Percentiles rank a stretch among this genome's conserved stretches.
Conservation (phyloP, 2,113 vertebrate genomes). For the Muscicapa adusta region DNA sequence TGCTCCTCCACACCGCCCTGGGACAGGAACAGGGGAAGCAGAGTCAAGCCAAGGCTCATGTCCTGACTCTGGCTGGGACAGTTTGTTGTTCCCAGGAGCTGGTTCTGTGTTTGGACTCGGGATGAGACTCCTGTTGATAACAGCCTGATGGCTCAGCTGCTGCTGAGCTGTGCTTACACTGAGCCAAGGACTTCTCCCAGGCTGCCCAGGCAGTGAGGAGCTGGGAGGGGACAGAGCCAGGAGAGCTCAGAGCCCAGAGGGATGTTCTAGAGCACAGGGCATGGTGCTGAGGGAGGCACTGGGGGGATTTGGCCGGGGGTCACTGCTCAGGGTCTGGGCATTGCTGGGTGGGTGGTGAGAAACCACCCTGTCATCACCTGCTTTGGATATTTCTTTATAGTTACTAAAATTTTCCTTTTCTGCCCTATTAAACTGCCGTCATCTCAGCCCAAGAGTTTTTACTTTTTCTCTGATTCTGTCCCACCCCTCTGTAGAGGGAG, state of each 20-base stretch:
- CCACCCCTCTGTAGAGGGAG: not conserved
- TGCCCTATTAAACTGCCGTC: not conserved
- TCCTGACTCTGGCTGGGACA: not conserved
- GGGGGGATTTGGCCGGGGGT: not conserved
- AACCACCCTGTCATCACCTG: not conserved
- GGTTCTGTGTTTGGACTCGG: not conserved
- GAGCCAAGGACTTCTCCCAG: not conserved
- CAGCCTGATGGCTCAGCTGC: not conserved
- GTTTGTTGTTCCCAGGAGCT: not conserved
- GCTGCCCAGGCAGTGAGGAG: not conserved
- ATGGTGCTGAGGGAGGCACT: fast-evolving
- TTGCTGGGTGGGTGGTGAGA: not conserved
- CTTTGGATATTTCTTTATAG: not conserved
- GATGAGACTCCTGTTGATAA: not conserved
- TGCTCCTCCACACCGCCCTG: not conserved
- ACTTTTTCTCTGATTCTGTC: not conserved
- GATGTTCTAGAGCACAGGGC: not conserved
- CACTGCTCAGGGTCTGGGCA: not conserved
- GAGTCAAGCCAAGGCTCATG: no score
- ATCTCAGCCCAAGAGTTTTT: not conserved
- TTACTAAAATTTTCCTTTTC: not conserved
- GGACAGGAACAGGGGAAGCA: not conserved
- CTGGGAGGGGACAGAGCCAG: not conserved
- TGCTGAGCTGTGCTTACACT: not conserved
- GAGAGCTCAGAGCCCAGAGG: not conserved